phyloP scores from a whole-genome alignment of 2,888 invertebrate genomes.

The Camptogramma bilineatum region DNA sequence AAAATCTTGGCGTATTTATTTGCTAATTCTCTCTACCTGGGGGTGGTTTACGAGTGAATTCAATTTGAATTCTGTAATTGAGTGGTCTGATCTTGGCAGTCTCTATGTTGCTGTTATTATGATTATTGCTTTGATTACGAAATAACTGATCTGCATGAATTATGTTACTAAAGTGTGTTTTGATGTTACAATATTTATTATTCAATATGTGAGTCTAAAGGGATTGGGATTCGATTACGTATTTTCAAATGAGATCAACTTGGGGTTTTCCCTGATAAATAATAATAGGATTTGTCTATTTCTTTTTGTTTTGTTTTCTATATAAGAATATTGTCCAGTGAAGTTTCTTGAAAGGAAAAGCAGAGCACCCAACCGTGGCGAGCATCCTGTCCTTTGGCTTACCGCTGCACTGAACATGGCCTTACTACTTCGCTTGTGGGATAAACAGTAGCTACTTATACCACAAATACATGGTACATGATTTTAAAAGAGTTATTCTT shows the following conservation, averaged over 20 bases:
- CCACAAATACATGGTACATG: neutral
- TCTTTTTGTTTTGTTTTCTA: constrained; percentile 11
- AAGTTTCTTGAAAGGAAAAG: constrained; percentile 17
- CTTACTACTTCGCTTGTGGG: constrained; percentile 9
- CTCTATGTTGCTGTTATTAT: constrained; percentile 29
- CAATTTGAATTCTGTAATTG: constrained; percentile 41
- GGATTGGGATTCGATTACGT: constrained; percentile 5
- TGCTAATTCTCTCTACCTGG: constrained; percentile 52
- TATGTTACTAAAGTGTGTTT: constrained; percentile 7
- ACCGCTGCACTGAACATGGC: constrained; percentile 25
- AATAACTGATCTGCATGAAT: constrained; percentile 26
- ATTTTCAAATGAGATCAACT: neutral
- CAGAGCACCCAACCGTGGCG: constrained; percentile 16
- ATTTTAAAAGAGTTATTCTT: neutral
- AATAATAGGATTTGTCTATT: neutral
- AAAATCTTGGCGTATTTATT: constrained; percentile 51
- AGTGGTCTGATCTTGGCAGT: constrained; percentile 35
- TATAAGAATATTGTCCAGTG: neutral
- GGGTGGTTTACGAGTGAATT: constrained; percentile 37
- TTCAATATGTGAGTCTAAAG: constrained; percentile 2
- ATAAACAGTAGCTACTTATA: constrained; percentile 6
- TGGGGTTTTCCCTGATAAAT: constrained; percentile 6
- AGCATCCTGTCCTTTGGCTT: constrained; percentile 23
- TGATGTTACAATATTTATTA: constrained; percentile 7
- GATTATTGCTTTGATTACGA: constrained; percentile 22